Percentiles rank a stretch among this genome's conserved stretches.
phyloP scores from a whole-genome alignment of 2,888 invertebrate genomes.

The Drosophila ezoana region DNA sequence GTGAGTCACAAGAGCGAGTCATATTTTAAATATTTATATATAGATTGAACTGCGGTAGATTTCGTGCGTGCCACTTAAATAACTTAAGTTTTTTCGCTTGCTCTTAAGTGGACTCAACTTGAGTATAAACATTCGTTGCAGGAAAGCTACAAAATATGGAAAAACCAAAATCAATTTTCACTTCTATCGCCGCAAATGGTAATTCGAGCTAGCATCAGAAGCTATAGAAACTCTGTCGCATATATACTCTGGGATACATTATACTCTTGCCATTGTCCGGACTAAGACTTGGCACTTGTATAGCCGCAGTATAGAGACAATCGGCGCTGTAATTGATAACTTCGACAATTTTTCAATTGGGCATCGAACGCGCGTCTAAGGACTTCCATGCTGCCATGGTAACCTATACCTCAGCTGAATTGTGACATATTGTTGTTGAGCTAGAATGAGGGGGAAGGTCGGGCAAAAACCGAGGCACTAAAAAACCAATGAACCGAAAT shows the following conservation, averaged over 20 bases:
- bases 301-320: slow-evolving; percentile 18
- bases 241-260: slow-evolving; percentile 9
- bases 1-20: neutral
- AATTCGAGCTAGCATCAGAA: slow-evolving; percentile 44
- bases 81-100: too few relatives aligned
- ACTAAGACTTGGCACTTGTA: neutral
- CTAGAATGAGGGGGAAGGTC: neutral
- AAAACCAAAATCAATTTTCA: slow-evolving; percentile 55
- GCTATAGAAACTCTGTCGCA: slow-evolving; percentile 13
- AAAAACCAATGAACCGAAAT: slow-evolving; percentile 52
- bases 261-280: slow-evolving; percentile 18
- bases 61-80: too few relatives aligned
- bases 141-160: neutral
- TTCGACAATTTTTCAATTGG: slow-evolving; percentile 56
- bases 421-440: slow-evolving; percentile 16
- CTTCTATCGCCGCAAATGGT: slow-evolving; percentile 62
- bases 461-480: slow-evolving; percentile 21
- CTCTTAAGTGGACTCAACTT: too few relatives aligned
- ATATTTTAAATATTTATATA: neutral
- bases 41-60: too few relatives aligned
- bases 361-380: neutral
- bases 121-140: too few relatives aligned
- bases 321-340: slow-evolving; percentile 67
- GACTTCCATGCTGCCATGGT: slow-evolving; percentile 40
- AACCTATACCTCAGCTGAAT: slow-evolving; percentile 39